Base-by-base conservation (phyloP, 1,140 invertebrate genomes). In the Aleiodes sp. region DNA sequence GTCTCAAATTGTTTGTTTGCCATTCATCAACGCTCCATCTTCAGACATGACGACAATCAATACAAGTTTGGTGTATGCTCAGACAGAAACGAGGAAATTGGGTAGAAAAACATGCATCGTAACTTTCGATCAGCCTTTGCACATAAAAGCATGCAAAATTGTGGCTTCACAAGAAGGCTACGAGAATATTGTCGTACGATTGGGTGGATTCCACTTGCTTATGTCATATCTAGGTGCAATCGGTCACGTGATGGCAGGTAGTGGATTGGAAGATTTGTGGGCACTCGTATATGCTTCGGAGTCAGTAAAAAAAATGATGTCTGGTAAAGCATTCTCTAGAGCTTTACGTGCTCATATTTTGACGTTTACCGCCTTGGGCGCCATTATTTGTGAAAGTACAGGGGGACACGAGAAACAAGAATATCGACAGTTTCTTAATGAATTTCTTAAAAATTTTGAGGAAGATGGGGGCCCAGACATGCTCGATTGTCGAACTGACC, bases 191-290 rank as follows among this genome's bases (percentile, higher is more conserved):
- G 56, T 74, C 64, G 68, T 78, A 1, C 70, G 75, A 19, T 61
- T 79, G 2, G 75, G 77, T 57, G 73, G 73, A 39, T 78, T 79
- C 73, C 78, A 79, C 76, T 39, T 82, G 43, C 70, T 81, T 2
- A 83, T 84, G 80, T 83, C 78, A 10, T 84, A 78, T 76, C 10
- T 83, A 69, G 80, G 76, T 71, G 70, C 78, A 62, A 82, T 86
- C 63, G 82, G 82, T 64, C 70, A 78, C 71, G 78, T 84, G 73
- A 85, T 85, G 81, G 73, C 77, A 68, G 82, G 80, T 73, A 83
- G 78, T 72, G 82, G 78, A 14, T 70, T 83, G 8, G 78, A 83
- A 74, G 78, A 84, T 76, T 46, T 80, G 56, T 75, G 82, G 1
- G 68, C 68, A 31, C 71, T 28, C 28, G 75, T 83, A 61, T 85